Evolutionary conservation across 2,113 vertebrate genomes (phyloP), one percentile per base, ranked within the genome.

Genomic region (Tyrannus savana): DNA sequence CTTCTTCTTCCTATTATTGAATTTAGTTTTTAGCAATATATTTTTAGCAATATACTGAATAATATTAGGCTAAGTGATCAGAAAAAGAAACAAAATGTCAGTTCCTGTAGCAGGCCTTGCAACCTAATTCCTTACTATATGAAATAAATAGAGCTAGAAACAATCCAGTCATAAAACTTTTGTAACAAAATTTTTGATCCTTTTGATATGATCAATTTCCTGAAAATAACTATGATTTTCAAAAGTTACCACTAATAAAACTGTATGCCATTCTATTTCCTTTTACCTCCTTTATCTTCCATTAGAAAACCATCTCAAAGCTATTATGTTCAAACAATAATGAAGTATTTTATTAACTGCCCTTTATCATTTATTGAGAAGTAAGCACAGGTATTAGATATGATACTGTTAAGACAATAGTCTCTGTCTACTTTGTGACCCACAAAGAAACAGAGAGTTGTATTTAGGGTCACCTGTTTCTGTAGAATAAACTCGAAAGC

Each of bases 401-500:
- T 3, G 13, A 22, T 31, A 60, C 12, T 63, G n/a, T 55, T 76
- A 59, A 67, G 33, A 41, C 47, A 63, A 47, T 7, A 46, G 52
- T 14, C 35, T 60, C 39, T 9, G 12, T 19, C 24, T 35, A 41
- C 17, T 69, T 52, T 63, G 19, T 77, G 73, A 79, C 17, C 22
- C 62, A 74, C 39, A 27, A 75, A 83, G 73, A 59, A 68, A 39
- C n/a, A 82, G 14, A 33, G 47, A 12, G 41, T 8, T 85, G 30
- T 73, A 31, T 63, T 74, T 52, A 80, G 46, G 28, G 76, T 97
- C 97, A 99, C 99, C 99, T 98, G 99, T 99, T 98, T 99, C 99
- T 9, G 99, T 99, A 68, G 99, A 99, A 97, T 99, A 99, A 91
- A 99, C 99, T 79, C 99, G 98, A 97, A 99, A 99, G 95, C 99